Percentiles rank a stretch among this genome's conserved stretches.
phyloP scores from a whole-genome alignment of 2,888 invertebrate genomes.

The Falcaria lacertinaria region DNA sequence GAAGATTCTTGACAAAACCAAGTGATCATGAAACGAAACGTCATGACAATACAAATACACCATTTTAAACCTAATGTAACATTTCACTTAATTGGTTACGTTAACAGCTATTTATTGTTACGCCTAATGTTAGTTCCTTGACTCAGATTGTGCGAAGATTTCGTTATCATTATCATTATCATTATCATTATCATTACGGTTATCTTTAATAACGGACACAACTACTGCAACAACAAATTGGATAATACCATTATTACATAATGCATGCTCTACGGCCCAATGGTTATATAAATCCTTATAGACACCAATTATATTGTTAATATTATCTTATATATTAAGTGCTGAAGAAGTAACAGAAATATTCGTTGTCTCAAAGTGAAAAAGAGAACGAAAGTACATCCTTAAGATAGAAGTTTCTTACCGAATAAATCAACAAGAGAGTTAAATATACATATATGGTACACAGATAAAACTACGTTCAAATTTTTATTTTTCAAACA shows the following conservation, averaged over 20 bases:
- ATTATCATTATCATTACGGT: too few species aligned
- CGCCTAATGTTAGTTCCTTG: constrained; percentile 66
- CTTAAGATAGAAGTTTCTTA: constrained; percentile 59
- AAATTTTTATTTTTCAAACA: constrained; percentile 60
- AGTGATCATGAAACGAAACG: constrained; percentile 2
- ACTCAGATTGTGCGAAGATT: constrained; percentile 75
- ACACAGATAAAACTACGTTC: constrained; percentile 63
- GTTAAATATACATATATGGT: constrained; percentile 53
- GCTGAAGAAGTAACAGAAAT: constrained; percentile 46
- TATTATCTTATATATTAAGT: constrained; percentile 48
- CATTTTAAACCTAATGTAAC: constrained; percentile 11
- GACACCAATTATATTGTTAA: constrained; percentile 70
- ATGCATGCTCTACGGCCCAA: constrained; percentile 52
- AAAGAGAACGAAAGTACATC: constrained; percentile 21
- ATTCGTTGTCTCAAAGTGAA: constrained; percentile 62
- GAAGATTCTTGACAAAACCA: background rate
- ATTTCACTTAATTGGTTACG: constrained; percentile 44
- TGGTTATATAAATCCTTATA: constrained; percentile 50
- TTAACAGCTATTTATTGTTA: constrained; percentile 58
- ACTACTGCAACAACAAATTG: constrained; percentile 64
- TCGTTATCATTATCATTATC: constrained; percentile 48
- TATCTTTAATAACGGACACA: constrained; percentile 65
- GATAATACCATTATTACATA: constrained; percentile 39
- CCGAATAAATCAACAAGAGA: constrained; percentile 71
- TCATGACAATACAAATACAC: constrained; percentile 4